Base-by-base conservation (phyloP, 2,888 invertebrate species). In the Drosophila meridionalis region DNA sequence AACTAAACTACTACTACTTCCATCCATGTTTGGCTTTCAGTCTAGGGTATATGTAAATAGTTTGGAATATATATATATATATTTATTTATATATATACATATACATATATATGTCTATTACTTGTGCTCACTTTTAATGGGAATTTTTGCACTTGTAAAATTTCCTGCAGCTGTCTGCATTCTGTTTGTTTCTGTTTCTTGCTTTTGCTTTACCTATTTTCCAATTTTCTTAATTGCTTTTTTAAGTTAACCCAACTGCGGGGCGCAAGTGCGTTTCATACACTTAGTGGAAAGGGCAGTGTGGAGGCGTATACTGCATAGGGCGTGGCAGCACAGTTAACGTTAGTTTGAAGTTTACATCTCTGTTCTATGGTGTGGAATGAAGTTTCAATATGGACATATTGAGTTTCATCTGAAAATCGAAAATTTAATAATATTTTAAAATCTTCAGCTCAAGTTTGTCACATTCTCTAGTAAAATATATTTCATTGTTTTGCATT, bases 141-240 rank as follows among this genome's bases (percentile, higher is more conserved):
- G 30, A 56, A 43, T 20, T 30, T 38, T 38, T 42, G 47, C 66
- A 58, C 50, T 64, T 60, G 65, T 38, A 28, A 60, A 61, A 64
- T 77, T 67, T 78, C 42, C 50, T 55, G 38, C 38, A 53, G 28
- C 52, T 61, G 40, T 48, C 43, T 62, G 62, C 58, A 57, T 65
- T 65, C 57, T 48, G 34, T 57, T 60, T 65, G 57, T 9, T 34
- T 34, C 55, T 43, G 52, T 11, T 30, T 38, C 53, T 38, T 38
- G 53, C 38, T 28, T 52, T 57, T 62, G 47, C 40, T 34, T 64
- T 62, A 30, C 30, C 30, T 40, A 52, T 65, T 71, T 72, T 70
- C 26, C 58, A 65, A 83, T 76, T 76, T 73, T 71, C 68, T 57
- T 82, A 85, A 82, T 82, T 80, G 72, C 59, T 59, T 72, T 78